Evolutionary conservation across 2,797 vertebrate species (phyloP).

Genomic region (Myiothlypis coronata): DNA sequence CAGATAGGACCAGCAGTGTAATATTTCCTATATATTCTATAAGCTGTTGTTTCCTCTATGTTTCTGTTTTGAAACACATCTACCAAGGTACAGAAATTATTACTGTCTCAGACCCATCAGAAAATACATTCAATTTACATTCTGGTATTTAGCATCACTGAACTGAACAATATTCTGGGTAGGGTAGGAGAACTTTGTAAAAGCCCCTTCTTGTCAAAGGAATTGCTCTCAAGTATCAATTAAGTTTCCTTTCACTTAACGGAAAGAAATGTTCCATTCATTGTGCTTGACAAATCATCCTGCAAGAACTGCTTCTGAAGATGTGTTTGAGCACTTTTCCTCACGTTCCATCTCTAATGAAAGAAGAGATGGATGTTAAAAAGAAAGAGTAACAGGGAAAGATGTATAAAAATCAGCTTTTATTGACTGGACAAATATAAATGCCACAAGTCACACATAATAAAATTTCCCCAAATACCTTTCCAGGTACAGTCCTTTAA

Average conservation of each 20-base stretch:
- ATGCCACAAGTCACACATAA: not conserved
- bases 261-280: constrained; percentile 23
- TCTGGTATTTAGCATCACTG: not conserved
- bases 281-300: constrained; percentile 14
- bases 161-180: not conserved
- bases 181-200: not conserved
- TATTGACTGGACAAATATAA: not conserved
- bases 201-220: constrained; percentile 1
- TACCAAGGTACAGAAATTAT: not conserved
- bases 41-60: not conserved
- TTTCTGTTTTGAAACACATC: not conserved
- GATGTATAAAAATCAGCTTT: not conserved
- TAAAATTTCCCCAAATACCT: not conserved
- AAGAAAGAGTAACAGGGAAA: not conserved
- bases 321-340: not conserved
- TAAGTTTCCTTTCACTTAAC: constrained; percentile 10
- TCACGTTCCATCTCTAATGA: not conserved
- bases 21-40: not conserved
- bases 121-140: not conserved
- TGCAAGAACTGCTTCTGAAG: not conserved
- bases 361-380: not conserved
- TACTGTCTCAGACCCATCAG: not conserved
- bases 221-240: not conserved
- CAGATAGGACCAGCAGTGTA: not conserved
- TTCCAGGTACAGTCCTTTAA: not conserved